These are phyloP conservation scores for Arctia plantaginis DNA, from an alignment of 2,888 invertebrate genomes.

Conservation along the genomic window DNA sequence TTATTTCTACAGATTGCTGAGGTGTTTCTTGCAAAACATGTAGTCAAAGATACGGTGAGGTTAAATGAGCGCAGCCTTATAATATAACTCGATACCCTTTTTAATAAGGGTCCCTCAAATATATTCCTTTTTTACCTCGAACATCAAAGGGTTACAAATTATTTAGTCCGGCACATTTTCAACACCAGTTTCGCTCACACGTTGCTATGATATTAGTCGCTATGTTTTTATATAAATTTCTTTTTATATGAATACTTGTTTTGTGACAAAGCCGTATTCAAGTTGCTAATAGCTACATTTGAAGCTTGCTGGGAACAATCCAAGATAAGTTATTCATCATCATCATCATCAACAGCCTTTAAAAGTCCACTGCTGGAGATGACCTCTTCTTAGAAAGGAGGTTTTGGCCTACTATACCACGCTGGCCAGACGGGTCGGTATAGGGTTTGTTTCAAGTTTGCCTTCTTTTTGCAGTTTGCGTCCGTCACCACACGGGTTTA, in stretches of 20 bases:
- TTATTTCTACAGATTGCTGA: neutral
- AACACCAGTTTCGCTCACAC: constrained; percentile 27
- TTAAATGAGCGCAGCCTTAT: constrained; percentile 8
- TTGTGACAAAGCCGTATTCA: neutral
- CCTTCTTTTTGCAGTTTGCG: too few species aligned
- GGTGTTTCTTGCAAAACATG: neutral
- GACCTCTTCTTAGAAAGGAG: too few species aligned
- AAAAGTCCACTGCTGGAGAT: too few species aligned
- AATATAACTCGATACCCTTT: constrained; percentile 19
- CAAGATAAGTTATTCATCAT: neutral
- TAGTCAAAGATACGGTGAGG: neutral
- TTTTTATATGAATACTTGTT: constrained; percentile 13
- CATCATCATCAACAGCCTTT: too few species aligned
- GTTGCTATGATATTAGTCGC: constrained; percentile 27
- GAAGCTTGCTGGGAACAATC: neutral
- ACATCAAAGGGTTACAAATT: constrained; percentile 43
- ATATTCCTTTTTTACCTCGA: constrained; percentile 35
- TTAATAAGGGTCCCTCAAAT: constrained; percentile 30
- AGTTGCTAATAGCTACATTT: neutral
- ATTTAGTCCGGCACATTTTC: constrained; percentile 35
- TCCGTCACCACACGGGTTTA: too few species aligned
- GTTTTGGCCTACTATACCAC: too few species aligned
- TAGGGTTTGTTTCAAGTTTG: too few species aligned
- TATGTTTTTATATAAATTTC: constrained; percentile 14
- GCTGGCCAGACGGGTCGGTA: too few species aligned